A percentile compares a stretch with the other conserved stretches of the same genome.
These are phyloP conservation scores for Brachionus asplanchnoidis DNA, from an alignment of 1,140 invertebrate genomes.

Conservation along the genomic window DNA sequence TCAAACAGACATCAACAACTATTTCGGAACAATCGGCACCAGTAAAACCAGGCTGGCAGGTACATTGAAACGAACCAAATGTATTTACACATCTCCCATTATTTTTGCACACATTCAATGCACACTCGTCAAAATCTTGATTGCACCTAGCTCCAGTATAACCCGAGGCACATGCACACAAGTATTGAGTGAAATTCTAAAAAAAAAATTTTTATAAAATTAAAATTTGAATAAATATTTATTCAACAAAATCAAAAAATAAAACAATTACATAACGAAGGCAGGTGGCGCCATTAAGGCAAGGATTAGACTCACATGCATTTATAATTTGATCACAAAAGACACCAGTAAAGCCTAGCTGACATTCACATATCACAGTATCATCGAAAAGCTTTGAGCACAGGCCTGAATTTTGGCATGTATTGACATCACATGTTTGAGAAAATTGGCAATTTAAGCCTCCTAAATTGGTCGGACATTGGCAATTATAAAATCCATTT, in stretches of 20 bases:
- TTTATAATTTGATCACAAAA: slow-evolving; percentile 28
- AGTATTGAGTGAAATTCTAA: slow-evolving; percentile 59
- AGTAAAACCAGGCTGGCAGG: background rate
- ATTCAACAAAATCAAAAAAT: slow-evolving; percentile 42
- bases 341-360: slow-evolving; percentile 23
- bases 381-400: slow-evolving; percentile 18
- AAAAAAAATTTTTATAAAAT: background rate
- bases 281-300: slow-evolving; percentile 18
- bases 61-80: slow-evolving; percentile 37
- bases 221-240: background rate
- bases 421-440: background rate
- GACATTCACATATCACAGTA: background rate
- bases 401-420: slow-evolving; percentile 4
- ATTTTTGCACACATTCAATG: slow-evolving; percentile 48
- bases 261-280: slow-evolving; percentile 44
- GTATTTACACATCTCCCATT: slow-evolving; percentile 34
- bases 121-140: slow-evolving; percentile 57
- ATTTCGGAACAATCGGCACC: background rate
- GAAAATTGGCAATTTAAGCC: slow-evolving; percentile 1
- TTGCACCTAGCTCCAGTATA: slow-evolving; percentile 63
- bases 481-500: slow-evolving; percentile 83
- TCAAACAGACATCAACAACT: background rate
- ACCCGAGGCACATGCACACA: slow-evolving; percentile 61
- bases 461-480: slow-evolving; percentile 68
- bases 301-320: slow-evolving; percentile 25